Conservation (phyloP, 2,113 vertebrate species). For the Promerops cafer region DNA sequence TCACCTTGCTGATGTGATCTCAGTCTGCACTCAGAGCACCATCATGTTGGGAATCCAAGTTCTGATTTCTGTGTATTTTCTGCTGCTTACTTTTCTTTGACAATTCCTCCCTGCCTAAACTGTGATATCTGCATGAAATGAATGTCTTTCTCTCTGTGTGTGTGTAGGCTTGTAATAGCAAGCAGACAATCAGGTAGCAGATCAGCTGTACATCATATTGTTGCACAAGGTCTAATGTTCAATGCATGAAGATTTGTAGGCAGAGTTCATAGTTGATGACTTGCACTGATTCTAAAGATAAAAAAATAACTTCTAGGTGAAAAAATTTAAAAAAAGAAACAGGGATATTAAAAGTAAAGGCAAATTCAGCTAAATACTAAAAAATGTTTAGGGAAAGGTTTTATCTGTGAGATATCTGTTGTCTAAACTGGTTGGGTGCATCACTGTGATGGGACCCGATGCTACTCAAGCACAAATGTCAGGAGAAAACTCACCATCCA, state of each 20-base stretch:
- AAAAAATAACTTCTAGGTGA: neutral
- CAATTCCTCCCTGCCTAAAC: neutral
- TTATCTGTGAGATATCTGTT: neutral
- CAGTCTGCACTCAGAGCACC: neutral
- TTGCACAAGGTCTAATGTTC: neutral
- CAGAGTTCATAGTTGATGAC: accelerated
- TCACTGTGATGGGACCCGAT: neutral
- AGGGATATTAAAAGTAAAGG: neutral
- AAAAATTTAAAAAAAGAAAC: neutral
- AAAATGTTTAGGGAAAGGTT: neutral
- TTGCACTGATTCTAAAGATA: neutral
- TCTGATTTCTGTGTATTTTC: neutral
- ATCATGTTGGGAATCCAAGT: neutral
- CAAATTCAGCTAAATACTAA: neutral
- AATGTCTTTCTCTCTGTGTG: accelerated
- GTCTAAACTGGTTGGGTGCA: neutral
- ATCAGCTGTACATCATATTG: neutral
- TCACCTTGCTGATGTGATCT: neutral
- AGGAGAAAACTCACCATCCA: neutral
- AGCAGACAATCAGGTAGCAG: neutral
- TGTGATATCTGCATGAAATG: neutral
- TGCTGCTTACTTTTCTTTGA: neutral
- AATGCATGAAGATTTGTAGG: neutral
- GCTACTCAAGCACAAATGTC: neutral
- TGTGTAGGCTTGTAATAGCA: neutral